A percentile compares a stretch with the other conserved stretches of the same genome.
Evolutionary conservation across 2,113 vertebrate species (phyloP).

Genomic region (Coracopsis vasa): DNA sequence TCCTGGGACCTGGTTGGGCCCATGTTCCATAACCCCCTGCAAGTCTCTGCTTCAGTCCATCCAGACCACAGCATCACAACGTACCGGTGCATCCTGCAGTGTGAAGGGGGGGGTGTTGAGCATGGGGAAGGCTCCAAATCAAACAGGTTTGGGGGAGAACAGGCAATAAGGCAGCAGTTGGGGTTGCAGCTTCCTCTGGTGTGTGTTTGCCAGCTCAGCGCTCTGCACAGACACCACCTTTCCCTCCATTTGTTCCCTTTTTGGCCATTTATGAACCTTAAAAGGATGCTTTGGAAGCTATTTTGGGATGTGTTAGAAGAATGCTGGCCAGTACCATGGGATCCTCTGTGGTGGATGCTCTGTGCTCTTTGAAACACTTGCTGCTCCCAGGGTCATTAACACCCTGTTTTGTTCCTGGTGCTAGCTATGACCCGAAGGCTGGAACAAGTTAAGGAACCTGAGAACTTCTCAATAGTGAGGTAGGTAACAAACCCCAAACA

Average conservation of each 20-base stretch:
- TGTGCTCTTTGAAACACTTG: neutral
- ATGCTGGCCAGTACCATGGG: neutral
- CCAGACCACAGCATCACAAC: fast-evolving
- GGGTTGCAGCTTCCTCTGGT: fast-evolving
- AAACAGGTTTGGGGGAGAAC: fast-evolving
- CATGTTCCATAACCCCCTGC: fast-evolving
- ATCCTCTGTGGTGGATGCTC: neutral
- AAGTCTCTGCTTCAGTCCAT: neutral
- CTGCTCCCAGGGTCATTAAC: neutral
- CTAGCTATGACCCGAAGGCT: neutral
- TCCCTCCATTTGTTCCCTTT: neutral
- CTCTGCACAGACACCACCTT: neutral
- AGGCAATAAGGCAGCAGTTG: neutral
- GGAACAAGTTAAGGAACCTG: neutral
- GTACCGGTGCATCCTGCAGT: fast-evolving
- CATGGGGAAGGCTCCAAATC: fast-evolving
- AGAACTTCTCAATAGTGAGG: neutral
- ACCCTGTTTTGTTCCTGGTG: neutral
- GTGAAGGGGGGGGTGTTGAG: neutral
- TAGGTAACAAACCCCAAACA: neutral
- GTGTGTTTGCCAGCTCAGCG: fast-evolving
- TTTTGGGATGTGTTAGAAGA: neutral
- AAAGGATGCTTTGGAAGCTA: neutral
- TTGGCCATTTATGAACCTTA: neutral
- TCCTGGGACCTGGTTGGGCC: neutral